A percentile compares a stretch with the other conserved stretches of the same genome.
These are phyloP conservation scores for Paedocypris micromegethes DNA, from an alignment of 2,797 vertebrate species.

Conservation along the genomic window DNA sequence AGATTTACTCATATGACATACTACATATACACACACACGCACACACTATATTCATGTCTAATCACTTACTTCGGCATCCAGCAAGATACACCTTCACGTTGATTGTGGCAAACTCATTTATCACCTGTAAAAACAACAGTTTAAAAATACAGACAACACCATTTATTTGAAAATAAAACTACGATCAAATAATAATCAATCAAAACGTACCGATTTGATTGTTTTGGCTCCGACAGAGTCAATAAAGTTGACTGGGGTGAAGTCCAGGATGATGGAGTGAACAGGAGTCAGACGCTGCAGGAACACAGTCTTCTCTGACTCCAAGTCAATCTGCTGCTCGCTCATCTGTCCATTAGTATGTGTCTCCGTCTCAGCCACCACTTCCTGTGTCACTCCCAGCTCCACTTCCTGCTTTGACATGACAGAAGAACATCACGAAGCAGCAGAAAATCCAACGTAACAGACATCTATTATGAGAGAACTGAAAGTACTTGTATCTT, in stretches of 20 bases:
- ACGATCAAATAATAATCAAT: not conserved
- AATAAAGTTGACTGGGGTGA: slow-evolving; percentile 81
- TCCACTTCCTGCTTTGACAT: slow-evolving; percentile 60
- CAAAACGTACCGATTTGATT: slow-evolving; percentile 77
- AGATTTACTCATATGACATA: too few relatives aligned
- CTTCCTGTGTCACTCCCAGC: slow-evolving; percentile 68
- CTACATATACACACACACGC: too few relatives aligned
- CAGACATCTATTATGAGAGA: too few relatives aligned
- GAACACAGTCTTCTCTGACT: slow-evolving; percentile 68
- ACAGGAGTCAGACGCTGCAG: slow-evolving; percentile 60
- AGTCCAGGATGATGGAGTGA: slow-evolving; percentile 85
- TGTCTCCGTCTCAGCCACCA: slow-evolving; percentile 56
- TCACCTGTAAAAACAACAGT: slow-evolving; percentile 67
- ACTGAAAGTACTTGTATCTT: too few relatives aligned
- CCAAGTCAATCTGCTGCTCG: slow-evolving; percentile 45
- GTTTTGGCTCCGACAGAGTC: slow-evolving; percentile 92
- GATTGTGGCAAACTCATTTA: slow-evolving; percentile 82
- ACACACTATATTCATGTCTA: not conserved
- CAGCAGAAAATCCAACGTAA: too few relatives aligned
- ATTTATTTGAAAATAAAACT: not conserved
- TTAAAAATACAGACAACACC: too few relatives aligned
- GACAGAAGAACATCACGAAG: not conserved
- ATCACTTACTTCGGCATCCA: slow-evolving; percentile 82
- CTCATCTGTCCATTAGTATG: slow-evolving; percentile 67
- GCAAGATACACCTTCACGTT: slow-evolving; percentile 76